Evolutionary conservation across 1,140 invertebrate genomes (phyloP), one percentile per base, ranked within the genome.

Genomic region (Drosophila nebulosa): DNA sequence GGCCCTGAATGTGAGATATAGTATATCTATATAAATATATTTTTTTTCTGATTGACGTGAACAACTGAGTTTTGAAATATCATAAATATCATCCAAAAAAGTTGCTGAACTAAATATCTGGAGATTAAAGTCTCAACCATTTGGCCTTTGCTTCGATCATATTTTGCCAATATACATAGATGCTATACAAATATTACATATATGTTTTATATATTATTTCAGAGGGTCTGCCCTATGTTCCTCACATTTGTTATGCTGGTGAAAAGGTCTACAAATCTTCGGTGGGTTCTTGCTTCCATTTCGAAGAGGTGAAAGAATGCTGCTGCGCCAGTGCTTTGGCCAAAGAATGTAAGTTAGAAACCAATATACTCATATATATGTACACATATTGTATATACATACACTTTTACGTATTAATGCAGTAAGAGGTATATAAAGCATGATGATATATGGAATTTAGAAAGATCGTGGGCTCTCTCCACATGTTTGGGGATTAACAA

Each of bases 221-320:
- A 95, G 94, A 94, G 91, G 92, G 92, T 42, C 92, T 95, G 39
- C 93, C 93, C 26, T 95, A 93, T 86, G 93, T 95, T 9, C 92
- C 93, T 32, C 94, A 95, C 81, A 93, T 93, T 7, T 95, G 94
- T 74, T 94, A 93, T 71, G 88, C 94, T 32, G 93, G 93, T 36
- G 92, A 93, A 55, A 92, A 93, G 79, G 79, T 92, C 52, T 94
- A 94, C 79, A 92, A 91, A 74, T 91, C 94, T 27, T 91, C 92
- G 18, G 93, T 93, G 26, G 92, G 88, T 26, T 92, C 95, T 74
- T 95, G 94, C 72, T 93, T 92, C 51, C 92, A 93, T 69, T 95
- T 95, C 73, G 91, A 91, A 53, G 92, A 94, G 79, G 72, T 94
- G 39, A 92, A 94, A 67, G 93, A 93, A 69, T 95, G 94, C 74